Base-by-base conservation (phyloP, 2,113 vertebrate genomes). In the Ictidomys tridecemlineatus region DNA sequence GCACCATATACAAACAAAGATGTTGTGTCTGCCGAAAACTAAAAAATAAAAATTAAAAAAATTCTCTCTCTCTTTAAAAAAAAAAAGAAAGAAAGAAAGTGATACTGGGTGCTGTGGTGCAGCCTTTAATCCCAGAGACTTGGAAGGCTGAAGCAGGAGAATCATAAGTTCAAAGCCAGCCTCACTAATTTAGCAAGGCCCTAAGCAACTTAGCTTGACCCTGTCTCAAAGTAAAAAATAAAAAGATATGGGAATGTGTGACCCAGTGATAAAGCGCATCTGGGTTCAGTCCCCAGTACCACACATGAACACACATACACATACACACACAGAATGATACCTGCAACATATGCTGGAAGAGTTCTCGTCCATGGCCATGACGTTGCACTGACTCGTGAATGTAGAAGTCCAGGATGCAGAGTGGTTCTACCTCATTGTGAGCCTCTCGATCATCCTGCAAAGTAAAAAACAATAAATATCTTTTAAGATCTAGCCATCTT, bases 331-430 rank as follows among this genome's bases (percentile, higher is more conserved):
- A 63, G 61, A 28, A 28, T 6, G 34, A 97, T 96, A 99, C 99
- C 99, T 99, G 98, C 92, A 99, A 83, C 99, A 99, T 99, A 93
- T 99, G 99, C 32, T 98, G 97, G 96, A 99, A 99, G 30, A 99
- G 98, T 97, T 99, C 99, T 88, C 98, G 98, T 4, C 99, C 99
- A 0, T 99, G 99, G 78, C 99, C 99, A 1, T 99, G 99, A 86
- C 99, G 98, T 51, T 99, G 99, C 90, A 99, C 69, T 32, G 98
- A 99, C 97, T 99, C 99, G 2, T 99, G 98, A 63, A 99, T 97
- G 94, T 99, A 99, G 96, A 99, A 99, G 96, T 99, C 99, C 98
- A 99, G 92, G 67, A 99, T 98, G 56, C 99, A 99, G 34, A 99
- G 98, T 0, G 99, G 99, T 97, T 99, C 99, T 0, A 99, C 99